phyloP scores from a whole-genome alignment of 2,113 vertebrate genomes.

The Rhegmatorhina hoffmannsi region DNA sequence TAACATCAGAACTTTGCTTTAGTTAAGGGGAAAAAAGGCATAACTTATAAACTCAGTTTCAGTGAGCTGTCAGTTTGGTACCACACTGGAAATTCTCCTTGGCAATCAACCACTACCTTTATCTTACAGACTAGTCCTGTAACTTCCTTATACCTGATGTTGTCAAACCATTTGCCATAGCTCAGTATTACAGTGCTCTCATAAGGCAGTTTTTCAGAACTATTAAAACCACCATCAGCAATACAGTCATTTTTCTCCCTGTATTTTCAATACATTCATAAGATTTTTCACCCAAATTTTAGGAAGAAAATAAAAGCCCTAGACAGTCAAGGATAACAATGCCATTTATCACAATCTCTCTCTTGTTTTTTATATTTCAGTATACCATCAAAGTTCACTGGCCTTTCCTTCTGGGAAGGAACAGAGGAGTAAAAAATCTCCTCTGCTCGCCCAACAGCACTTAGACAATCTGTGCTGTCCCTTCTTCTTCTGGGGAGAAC shows the following conservation, averaged over 20 bases:
- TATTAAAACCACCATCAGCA: not conserved
- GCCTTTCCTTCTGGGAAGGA: not conserved
- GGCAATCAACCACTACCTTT: not conserved
- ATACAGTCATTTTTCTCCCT: not conserved
- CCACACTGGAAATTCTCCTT: not conserved
- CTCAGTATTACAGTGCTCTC: not conserved
- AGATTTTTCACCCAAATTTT: not conserved
- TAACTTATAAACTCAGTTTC: not conserved
- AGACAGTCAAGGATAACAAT: not conserved
- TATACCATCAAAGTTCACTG: not conserved
- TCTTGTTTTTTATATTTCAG: not conserved
- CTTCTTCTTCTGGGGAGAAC: not conserved
- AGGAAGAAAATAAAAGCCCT: fast-evolving
- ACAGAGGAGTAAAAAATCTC: not conserved
- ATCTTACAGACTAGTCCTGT: not conserved
- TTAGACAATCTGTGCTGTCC: fast-evolving
- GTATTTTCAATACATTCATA: not conserved
- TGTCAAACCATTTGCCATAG: not conserved
- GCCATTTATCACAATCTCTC: not conserved
- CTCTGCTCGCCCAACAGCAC: not conserved
- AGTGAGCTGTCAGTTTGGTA: not conserved
- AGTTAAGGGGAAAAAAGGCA: not conserved
- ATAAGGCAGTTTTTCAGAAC: not conserved
- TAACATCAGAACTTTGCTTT: not conserved
- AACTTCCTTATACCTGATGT: not conserved